Conservation (phyloP, 2,888 invertebrate genomes). For the Molanna angustata region DNA sequence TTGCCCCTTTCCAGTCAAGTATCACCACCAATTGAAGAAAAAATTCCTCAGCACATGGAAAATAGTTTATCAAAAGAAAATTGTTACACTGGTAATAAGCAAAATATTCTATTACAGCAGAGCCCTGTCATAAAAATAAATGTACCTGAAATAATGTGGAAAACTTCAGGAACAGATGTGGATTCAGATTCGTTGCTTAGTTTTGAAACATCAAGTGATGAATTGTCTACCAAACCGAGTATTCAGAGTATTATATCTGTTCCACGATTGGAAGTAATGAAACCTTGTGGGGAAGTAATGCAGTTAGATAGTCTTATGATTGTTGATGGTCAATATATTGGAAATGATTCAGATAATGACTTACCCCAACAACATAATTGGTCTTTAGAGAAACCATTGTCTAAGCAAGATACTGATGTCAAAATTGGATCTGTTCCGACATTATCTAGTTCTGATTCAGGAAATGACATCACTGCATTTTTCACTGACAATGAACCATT, state of each 20-base stretch:
- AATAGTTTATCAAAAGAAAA: too few relatives aligned
- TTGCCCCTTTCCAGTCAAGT: too few relatives aligned
- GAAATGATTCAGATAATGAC: slow-evolving; percentile 40
- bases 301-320: slow-evolving; percentile 60
- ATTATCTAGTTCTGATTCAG: slow-evolving; percentile 64
- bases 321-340: slow-evolving; percentile 46
- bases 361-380: not conserved
- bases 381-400: not conserved
- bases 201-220: slow-evolving; percentile 39
- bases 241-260: slow-evolving; percentile 50
- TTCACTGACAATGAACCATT: slow-evolving; percentile 85
- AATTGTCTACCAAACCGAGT: slow-evolving; percentile 44
- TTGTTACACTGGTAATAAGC: too few relatives aligned
- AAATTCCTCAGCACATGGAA: too few relatives aligned
- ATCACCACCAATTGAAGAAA: too few relatives aligned
- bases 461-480: slow-evolving; percentile 67
- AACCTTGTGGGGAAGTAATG: slow-evolving; percentile 66
- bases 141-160: slow-evolving; percentile 62
- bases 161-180: slow-evolving; percentile 47
- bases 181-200: slow-evolving; percentile 59
- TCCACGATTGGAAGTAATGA: slow-evolving; percentile 71
- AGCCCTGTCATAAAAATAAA: slow-evolving; percentile 66
- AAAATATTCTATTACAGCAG: too few relatives aligned
- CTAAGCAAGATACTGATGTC: not conserved
- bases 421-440: slow-evolving; percentile 35